Conservation (phyloP, 2,888 invertebrate genomes). For the Stegana nigrithorax region DNA sequence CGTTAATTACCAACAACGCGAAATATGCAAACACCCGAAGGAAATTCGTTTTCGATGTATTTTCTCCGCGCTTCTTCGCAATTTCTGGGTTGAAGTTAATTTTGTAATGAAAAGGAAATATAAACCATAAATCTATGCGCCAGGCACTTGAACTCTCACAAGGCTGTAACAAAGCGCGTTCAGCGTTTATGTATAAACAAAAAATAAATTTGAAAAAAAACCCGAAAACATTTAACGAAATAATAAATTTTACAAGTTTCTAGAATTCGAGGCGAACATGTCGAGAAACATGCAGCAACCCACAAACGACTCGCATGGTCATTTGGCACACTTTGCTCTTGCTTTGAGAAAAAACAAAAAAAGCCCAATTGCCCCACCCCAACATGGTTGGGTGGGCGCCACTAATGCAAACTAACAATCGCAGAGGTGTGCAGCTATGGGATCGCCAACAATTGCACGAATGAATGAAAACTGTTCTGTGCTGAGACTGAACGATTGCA, state of each 20-base stretch:
- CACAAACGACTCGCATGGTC: conserved; percentile 22
- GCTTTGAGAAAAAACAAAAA: conserved; percentile 21
- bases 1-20: background rate
- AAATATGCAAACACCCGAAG: no score
- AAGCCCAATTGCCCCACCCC: background rate
- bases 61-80: background rate
- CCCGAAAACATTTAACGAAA: background rate
- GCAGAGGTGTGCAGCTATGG: conserved; percentile 10
- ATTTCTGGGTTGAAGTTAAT: background rate
- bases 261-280: conserved; percentile 7
- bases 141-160: conserved; percentile 43
- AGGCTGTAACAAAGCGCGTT: conserved; percentile 38
- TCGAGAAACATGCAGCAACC: background rate
- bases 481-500: no score
- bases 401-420: conserved; percentile 4
- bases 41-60: no score
- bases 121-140: background rate
- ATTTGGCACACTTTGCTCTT: conserved; percentile 47
- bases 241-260: conserved; percentile 22
- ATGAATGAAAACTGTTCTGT: no score
- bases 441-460: background rate
- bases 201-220: conserved; percentile 3
- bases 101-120: background rate
- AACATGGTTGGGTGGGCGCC: conserved; percentile 35
- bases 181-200: no score